Percentiles rank a stretch among this genome's conserved stretches.
These are phyloP conservation scores for Fundulus diaphanus DNA, from an alignment of 2,797 vertebrate species.

Conservation along the genomic window DNA sequence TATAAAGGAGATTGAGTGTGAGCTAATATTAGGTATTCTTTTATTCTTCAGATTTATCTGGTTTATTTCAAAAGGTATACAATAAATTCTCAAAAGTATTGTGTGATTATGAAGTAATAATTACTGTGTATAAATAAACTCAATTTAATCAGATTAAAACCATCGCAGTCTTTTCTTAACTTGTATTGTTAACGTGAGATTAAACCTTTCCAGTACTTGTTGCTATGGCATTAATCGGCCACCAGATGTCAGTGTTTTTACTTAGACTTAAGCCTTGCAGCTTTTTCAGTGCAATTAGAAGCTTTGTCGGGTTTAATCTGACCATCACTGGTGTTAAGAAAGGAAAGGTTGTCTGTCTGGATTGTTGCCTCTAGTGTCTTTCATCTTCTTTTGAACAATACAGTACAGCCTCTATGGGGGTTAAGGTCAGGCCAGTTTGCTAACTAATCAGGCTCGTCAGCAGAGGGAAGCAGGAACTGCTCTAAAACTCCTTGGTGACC, in stretches of 20 bases:
- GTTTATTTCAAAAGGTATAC: background rate
- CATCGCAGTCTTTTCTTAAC: background rate
- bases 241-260: conserved; percentile 4
- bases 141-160: background rate
- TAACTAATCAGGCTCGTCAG: background rate
- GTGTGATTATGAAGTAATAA: background rate
- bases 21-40: too few relatives aligned
- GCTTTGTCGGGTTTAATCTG: background rate
- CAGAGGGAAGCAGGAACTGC: background rate
- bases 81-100: background rate
- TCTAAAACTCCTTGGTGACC: background rate
- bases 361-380: background rate
- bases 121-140: background rate
- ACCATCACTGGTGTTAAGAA: background rate
- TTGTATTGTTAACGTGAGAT: background rate
- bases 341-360: background rate
- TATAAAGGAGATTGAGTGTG: too few relatives aligned
- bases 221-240: background rate
- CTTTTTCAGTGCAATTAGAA: background rate
- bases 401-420: too few relatives aligned
- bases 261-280: background rate
- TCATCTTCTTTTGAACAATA: background rate
- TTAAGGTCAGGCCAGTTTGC: too few relatives aligned
- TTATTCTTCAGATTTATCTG: too few relatives aligned
- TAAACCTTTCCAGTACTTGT: background rate